Evolutionary conservation across 1,140 invertebrate species (phyloP).

Genomic region (Drosophila suzukii): DNA sequence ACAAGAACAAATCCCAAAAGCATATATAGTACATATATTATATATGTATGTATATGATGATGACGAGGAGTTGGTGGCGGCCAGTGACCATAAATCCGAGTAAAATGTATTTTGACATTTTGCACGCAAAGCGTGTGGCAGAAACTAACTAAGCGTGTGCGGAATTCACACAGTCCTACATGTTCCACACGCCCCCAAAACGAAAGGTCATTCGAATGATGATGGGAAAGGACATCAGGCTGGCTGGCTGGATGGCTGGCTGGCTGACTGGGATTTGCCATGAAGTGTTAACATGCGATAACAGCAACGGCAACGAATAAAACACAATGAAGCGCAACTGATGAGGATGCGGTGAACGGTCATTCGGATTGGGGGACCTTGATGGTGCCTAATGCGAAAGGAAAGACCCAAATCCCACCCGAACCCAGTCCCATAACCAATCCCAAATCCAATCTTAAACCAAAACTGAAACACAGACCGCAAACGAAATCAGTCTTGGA

Average conservation of each 20-base stretch:
- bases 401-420: conserved; percentile 42
- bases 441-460: conserved; percentile 1
- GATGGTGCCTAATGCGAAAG: conserved; percentile 52
- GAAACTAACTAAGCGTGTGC: conserved; percentile 71
- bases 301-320: conserved; percentile 66
- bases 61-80: conserved; percentile 35
- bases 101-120: conserved; percentile 83
- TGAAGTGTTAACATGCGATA: conserved; percentile 81
- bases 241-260: not conserved
- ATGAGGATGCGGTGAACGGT: conserved; percentile 55
- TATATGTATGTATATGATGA: not conserved
- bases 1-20: conserved; percentile 52
- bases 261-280: conserved; percentile 61
- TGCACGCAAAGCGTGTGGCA: conserved; percentile 72
- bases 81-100: conserved; percentile 80
- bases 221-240: conserved; percentile 47
- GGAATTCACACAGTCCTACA: conserved; percentile 33
- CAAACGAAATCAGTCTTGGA: conserved; percentile 31
- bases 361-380: conserved; percentile 34
- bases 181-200: conserved; percentile 34
- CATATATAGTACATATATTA: conserved; percentile 9
- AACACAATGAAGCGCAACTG: conserved; percentile 80
- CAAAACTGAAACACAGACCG: conserved; percentile 16
- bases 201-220: conserved; percentile 80
- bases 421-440: not conserved